A percentile compares a stretch with the other conserved stretches of the same genome.
Evolutionary conservation across 2,888 invertebrate species (phyloP).

Genomic region (Alloplasta piceator): DNA sequence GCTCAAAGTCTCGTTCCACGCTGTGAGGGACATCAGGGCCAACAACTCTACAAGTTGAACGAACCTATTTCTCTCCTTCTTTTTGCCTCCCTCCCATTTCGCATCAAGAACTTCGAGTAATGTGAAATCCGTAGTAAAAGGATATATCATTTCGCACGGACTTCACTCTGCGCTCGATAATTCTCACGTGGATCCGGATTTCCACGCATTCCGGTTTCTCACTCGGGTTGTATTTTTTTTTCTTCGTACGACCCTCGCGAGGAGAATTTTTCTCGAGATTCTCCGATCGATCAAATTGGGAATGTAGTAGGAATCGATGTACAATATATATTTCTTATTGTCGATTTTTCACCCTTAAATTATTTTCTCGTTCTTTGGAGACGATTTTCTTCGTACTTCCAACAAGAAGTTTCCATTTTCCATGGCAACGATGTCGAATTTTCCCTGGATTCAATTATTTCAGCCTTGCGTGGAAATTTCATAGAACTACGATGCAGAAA

Average conservation of each 20-base stretch:
- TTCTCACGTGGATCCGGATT: conserved; percentile 16
- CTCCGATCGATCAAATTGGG: neutral
- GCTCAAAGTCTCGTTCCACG: conserved; percentile 60
- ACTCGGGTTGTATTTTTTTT: neutral
- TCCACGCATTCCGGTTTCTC: conserved; percentile 26
- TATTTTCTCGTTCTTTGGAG: no score
- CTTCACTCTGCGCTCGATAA: conserved; percentile 22
- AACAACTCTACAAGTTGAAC: conserved; percentile 70
- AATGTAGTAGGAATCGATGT: no score
- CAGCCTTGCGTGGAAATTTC: neutral
- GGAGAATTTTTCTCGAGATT: neutral
- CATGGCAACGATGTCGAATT: no score
- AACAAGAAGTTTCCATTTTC: no score
- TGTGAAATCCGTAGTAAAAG: conserved; percentile 64
- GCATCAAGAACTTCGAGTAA: conserved; percentile 12
- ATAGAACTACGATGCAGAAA: no score
- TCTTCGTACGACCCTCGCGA: neutral
- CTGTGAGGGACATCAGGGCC: conserved; percentile 71
- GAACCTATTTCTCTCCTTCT: conserved; percentile 57
- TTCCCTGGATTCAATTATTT: neutral
- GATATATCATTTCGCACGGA: conserved; percentile 63
- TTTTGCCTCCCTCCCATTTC: neutral
- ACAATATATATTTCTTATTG: neutral
- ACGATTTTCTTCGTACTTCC: neutral
- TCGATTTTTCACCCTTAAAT: neutral